Percentiles rank a stretch among this genome's conserved stretches.
phyloP scores from a whole-genome alignment of 2,888 invertebrate genomes.

The Drosophila leonis region DNA sequence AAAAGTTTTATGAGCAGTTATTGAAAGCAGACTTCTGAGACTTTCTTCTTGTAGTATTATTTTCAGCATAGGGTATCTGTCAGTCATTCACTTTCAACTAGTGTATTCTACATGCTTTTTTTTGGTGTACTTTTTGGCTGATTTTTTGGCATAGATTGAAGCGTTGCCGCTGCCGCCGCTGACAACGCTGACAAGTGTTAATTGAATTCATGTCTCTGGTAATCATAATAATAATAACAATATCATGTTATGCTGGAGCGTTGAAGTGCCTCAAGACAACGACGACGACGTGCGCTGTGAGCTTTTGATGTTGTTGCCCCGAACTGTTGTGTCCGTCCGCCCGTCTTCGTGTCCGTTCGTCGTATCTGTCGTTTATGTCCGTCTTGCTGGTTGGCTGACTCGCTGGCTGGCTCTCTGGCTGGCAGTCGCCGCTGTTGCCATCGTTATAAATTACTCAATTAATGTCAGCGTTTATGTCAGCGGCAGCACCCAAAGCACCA shows the following conservation, averaged over 20 bases:
- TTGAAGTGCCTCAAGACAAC: constrained; percentile 71
- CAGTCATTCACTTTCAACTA: constrained; percentile 3
- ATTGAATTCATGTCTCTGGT: constrained; percentile 85
- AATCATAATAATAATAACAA: constrained; percentile 84
- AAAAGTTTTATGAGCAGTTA: background rate
- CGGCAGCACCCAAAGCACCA: constrained; percentile 69
- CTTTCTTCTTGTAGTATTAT: background rate
- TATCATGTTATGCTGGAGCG: constrained; percentile 73
- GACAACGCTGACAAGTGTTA: constrained; percentile 84
- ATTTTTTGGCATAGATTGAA: constrained; percentile 63
- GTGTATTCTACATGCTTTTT: background rate
- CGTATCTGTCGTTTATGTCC: constrained; percentile 49
- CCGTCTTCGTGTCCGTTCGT: constrained; percentile 25
- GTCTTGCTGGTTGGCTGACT: constrained; percentile 36
- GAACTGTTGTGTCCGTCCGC: constrained; percentile 32
- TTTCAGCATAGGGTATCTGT: constrained; percentile 24
- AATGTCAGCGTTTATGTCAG: constrained; percentile 83
- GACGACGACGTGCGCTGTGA: constrained; percentile 59
- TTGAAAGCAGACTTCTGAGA: too few species aligned
- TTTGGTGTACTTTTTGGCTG: constrained; percentile 32
- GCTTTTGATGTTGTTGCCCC: constrained; percentile 76
- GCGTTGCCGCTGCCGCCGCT: constrained; percentile 55
- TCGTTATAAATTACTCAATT: constrained; percentile 85
- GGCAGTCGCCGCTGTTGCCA: constrained; percentile 55
- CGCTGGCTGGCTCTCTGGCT: constrained; percentile 39